Base-by-base conservation (phyloP, 2,113 vertebrate genomes). In the Tympanuchus pallidicinctus region DNA sequence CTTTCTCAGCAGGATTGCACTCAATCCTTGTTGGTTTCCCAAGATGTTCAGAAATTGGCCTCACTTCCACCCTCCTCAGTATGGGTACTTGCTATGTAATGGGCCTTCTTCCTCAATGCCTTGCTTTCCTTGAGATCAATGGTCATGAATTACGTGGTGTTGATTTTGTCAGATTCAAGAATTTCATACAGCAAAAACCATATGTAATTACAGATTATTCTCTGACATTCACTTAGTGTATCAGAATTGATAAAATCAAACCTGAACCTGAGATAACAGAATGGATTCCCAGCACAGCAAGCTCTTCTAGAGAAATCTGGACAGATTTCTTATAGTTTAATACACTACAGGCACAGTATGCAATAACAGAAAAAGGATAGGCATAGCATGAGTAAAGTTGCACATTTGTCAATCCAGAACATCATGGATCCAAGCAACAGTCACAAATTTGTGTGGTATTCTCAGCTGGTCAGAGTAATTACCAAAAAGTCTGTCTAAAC, bases 381-480 rank as follows among this genome's bases (percentile, higher is more conserved):
- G 4, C 48, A 47, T 88, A 60, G 80, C 83, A 66, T 25, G 24
- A 81, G 56, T 1, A 3, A 70, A 92, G 88, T 77, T 56, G 50
- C 0, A 0, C 56, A 36, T 56, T 43, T 0, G 0, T 78, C 65
- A 86, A 19, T 32, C 61, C 71, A 64, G 60, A 74, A 50, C 2
- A 92, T 10, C 57, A 56, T 6, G 42, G 65, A 57, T 81, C 73
- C 81, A 85, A 82, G 77, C 63, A 65, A 54, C 27, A 67, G 17
- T 32, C 70, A 71, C 50, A 0, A 0, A 54, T 64, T 50, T 38
- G 13, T 72, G 21, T 77, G 38, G 28, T 18, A 32, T 52, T 57
- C 88, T 95, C 77, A 64, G 72, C 66, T 16, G 57, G 50, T n/a
- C 83, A 90, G 34, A 84, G 17, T 22, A 45, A 67, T 69, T 61